Conservation (phyloP, 2,113 vertebrate genomes). For the Scartelaos histophorus region DNA sequence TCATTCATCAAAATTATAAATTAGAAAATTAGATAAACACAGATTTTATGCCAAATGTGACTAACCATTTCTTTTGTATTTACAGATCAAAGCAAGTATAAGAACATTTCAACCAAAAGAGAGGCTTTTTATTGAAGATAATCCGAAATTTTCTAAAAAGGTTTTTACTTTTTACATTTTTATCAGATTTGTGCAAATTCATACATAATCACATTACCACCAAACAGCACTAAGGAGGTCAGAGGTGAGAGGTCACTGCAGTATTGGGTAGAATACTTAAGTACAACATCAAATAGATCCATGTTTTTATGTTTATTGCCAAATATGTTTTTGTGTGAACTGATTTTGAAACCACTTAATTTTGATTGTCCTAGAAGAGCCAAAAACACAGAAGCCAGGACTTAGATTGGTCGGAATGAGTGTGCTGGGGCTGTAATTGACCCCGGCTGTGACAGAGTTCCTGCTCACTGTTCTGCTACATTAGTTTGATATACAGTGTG, state of each 20-base stretch:
- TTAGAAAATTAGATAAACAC: neutral
- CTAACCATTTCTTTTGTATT: constrained; percentile 17
- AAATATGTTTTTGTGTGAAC: neutral
- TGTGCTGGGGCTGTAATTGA: constrained; percentile 60
- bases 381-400: neutral
- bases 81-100: constrained; percentile 87
- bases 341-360: neutral
- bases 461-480: constrained; percentile 55
- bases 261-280: neutral
- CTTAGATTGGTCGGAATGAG: constrained; percentile 38
- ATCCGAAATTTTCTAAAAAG: constrained; percentile 96
- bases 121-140: constrained; percentile 85
- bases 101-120: constrained; percentile 89
- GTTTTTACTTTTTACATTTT: constrained; percentile 65
- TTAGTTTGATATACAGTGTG: constrained; percentile 69
- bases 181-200: neutral
- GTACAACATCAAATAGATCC: neutral
- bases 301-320: neutral
- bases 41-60: neutral
- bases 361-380: constrained; percentile 12
- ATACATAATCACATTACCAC: neutral
- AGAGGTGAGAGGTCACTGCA: constrained; percentile 36
- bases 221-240: constrained; percentile 4
- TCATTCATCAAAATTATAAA: too few relatives aligned
- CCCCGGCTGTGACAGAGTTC: constrained; percentile 56